Evolutionary conservation across 2,888 invertebrate species (phyloP).

Genomic region (Plebejus anna): DNA sequence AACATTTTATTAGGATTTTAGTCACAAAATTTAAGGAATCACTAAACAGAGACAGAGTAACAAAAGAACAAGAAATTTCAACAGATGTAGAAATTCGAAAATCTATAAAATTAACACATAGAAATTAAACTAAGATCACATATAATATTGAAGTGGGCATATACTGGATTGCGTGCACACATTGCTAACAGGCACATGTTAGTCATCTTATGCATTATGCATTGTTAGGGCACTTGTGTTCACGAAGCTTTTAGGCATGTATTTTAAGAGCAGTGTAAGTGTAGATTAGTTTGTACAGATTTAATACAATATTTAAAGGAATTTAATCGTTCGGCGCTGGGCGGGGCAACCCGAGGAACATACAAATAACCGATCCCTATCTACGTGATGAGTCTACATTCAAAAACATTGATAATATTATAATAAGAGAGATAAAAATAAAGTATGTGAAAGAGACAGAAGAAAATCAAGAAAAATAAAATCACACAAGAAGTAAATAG

Average conservation of each 20-base stretch:
- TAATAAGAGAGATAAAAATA: constrained; percentile 33
- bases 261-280: constrained; percentile 54
- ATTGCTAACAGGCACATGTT: constrained; percentile 73
- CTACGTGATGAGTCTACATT: constrained; percentile 69
- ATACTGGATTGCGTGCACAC: constrained; percentile 76
- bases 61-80: constrained; percentile 57
- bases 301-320: constrained; percentile 59
- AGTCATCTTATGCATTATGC: constrained; percentile 42
- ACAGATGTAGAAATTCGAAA: constrained; percentile 59
- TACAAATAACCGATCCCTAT: constrained; percentile 56
- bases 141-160: constrained; percentile 75
- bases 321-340: constrained; percentile 70
- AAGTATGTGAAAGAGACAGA: constrained; percentile 31
- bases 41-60: constrained; percentile 46
- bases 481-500: constrained; percentile 30
- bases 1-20: constrained; percentile 32
- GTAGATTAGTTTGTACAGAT: constrained; percentile 48
- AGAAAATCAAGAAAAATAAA: constrained; percentile 9
- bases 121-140: constrained; percentile 71
- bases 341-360: constrained; percentile 70
- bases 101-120: constrained; percentile 57
- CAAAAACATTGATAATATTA: constrained; percentile 49
- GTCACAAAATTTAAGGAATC: constrained; percentile 41
- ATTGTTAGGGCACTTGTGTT: constrained; percentile 57
- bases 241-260: constrained; percentile 49